Percentiles rank a stretch among this genome's conserved stretches.
phyloP scores from a whole-genome alignment of 2,797 vertebrate species.

The Calcarius lapponicus region DNA sequence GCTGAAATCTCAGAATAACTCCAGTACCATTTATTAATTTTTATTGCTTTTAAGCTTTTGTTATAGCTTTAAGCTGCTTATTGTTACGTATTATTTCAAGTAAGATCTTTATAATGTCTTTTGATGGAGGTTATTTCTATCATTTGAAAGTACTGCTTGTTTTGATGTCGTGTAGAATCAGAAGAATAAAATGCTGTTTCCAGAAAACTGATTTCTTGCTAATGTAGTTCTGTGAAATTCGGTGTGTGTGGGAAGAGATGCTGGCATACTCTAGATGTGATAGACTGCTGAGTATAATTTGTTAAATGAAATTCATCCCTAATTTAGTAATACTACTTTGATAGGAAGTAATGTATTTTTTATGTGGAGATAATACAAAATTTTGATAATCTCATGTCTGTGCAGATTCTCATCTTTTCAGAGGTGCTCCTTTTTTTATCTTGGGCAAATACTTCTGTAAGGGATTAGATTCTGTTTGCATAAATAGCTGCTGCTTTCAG shows the following conservation, averaged over 20 bases:
- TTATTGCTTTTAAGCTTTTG: neutral
- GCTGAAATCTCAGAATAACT: neutral
- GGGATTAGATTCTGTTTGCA: neutral
- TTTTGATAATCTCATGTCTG: neutral
- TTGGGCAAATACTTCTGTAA: neutral
- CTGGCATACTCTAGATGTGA: constrained; percentile 29
- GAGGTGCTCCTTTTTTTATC: neutral
- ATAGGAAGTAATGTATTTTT: neutral
- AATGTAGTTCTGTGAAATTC: neutral
- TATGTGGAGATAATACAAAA: neutral
- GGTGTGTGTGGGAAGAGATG: constrained; percentile 27
- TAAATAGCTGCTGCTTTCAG: neutral
- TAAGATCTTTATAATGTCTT: neutral
- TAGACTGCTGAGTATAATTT: constrained; percentile 37
- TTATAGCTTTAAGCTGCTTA: neutral
- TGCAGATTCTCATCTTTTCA: neutral
- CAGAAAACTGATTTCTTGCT: constrained; percentile 15
- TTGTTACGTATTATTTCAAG: neutral
- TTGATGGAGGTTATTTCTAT: neutral
- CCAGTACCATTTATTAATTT: neutral
- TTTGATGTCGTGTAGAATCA: neutral
- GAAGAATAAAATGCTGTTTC: neutral
- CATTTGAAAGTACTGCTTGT: neutral
- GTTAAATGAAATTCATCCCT: constrained; percentile 12
- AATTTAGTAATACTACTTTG: neutral